These are phyloP conservation scores for Apamea sordens DNA, from an alignment of 2,888 invertebrate genomes.

Conservation along the genomic window DNA sequence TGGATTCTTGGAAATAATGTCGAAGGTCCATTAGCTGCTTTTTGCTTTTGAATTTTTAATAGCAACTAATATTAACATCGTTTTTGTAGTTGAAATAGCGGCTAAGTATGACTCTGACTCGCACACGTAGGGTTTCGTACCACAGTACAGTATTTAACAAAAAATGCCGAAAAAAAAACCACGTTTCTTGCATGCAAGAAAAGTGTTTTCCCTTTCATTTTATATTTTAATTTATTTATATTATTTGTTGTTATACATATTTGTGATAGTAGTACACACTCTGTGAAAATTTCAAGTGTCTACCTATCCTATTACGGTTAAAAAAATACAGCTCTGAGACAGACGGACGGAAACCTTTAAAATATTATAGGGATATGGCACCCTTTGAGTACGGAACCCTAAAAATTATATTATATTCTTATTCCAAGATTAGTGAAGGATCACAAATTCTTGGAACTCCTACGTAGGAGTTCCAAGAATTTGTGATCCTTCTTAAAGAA, in stretches of 20 bases:
- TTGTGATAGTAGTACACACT: neutral
- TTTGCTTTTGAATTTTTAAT: constrained; percentile 28
- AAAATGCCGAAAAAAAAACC: neutral
- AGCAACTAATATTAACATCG: neutral
- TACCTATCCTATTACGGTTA: neutral
- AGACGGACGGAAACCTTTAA: neutral
- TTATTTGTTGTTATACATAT: neutral
- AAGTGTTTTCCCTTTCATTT: neutral
- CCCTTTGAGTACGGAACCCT: neutral
- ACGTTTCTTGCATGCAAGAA: neutral
- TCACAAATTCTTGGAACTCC: constrained; percentile 4
- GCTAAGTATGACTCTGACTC: neutral
- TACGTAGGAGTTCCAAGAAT: too few relatives aligned
- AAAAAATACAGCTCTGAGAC: neutral
- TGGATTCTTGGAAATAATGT: constrained; percentile 56
- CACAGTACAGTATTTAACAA: neutral
- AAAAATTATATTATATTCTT: neutral
- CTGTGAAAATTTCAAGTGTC: neutral
- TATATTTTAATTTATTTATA: neutral
- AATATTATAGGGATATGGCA: neutral
- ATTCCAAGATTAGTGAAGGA: neutral
- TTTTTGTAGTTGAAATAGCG: neutral
- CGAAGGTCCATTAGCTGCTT: constrained; percentile 40
- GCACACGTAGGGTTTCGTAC: too few relatives aligned
- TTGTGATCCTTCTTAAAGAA: too few relatives aligned